phyloP scores from a whole-genome alignment of 2,113 vertebrate genomes.

The Typhlomys cinereus region DNA sequence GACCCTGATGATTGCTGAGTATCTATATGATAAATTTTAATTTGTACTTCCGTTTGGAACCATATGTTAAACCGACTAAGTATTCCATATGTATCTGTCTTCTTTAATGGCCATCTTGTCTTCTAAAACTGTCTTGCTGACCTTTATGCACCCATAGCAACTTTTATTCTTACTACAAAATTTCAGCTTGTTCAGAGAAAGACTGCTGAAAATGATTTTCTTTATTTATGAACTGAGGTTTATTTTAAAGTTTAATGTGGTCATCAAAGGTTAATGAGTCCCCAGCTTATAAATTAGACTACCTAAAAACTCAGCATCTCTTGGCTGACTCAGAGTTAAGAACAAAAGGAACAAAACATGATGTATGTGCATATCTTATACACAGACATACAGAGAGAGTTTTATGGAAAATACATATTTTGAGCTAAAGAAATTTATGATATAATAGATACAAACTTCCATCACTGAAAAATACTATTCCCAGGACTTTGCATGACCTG shows the following conservation, averaged over 20 bases:
- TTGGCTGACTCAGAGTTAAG: constrained; percentile 15
- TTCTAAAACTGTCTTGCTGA: constrained; percentile 65
- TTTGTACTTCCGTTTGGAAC: constrained; percentile 56
- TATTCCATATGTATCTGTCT: constrained; percentile 61
- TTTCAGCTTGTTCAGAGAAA: constrained; percentile 64
- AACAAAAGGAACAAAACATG: constrained; percentile 21
- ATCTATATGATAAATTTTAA: constrained; percentile 54
- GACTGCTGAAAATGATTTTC: constrained; percentile 67
- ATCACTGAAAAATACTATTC: not conserved
- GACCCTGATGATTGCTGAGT: constrained; percentile 1
- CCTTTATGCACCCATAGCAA: constrained; percentile 63
- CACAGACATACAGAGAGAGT: constrained; percentile 17
- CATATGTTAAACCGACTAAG: constrained; percentile 50
- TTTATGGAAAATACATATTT: constrained; percentile 54
- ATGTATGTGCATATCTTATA: not conserved
- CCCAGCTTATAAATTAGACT: constrained; percentile 67
- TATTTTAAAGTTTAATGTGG: constrained; percentile 78
- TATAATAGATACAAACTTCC: not conserved
- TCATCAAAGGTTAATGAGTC: constrained; percentile 76
- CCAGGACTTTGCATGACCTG: not conserved
- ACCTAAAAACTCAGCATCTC: constrained; percentile 62
- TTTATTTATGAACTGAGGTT: constrained; percentile 62
- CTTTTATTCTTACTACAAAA: constrained; percentile 62
- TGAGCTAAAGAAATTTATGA: constrained; percentile 36
- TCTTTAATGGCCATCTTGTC: constrained; percentile 59